Evolutionary conservation across 2,113 vertebrate species (phyloP), one percentile per base, ranked within the genome.

Genomic region (Sciurus niger): DNA sequence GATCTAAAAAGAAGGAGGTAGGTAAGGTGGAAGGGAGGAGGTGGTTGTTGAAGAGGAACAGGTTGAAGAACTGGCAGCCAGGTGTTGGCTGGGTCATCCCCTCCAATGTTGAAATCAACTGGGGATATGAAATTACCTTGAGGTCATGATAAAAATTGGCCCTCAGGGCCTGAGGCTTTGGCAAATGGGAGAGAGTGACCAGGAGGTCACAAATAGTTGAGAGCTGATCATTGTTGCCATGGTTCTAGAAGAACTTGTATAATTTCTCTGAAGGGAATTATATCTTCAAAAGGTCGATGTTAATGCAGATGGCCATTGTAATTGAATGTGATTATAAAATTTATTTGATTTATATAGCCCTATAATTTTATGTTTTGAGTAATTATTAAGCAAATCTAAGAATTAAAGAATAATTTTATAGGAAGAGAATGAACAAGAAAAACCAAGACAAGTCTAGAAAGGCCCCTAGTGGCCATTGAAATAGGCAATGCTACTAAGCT

Each of bases 131-230:
- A 17, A n/a, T 63, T 63, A 63, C 60, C 9, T 60, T 51, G 30
- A 90, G 67, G 14, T 83, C 0, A 37, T 68, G 68, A 78, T 85
- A 53, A 89, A 94, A 94, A 85, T 32, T 16, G n/a, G 78, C 85
- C 82, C 30, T 63, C 63, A 67, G 28, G 67, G 68, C 86, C n/a
- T 91, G 93, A 88, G 51, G 63, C 51, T 93, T 95, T 97, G 86
- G 95, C 88, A 43, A 87, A 88, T 93, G 28, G 65, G 67, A 37
- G 40, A 67, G 74, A 84, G 70, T 87, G 60, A 96, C 40, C 63
- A 40, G 32, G 20, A 96, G 78, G 74, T 96, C 85, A 96, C 32
- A 51, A 37, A n/a, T 95, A 89, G 93, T 94, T 96, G 74, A 93
- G 13, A 93, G 63, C 25, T 80, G 67, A 78, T 60, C 20, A 4